Evolutionary conservation across 1,140 invertebrate genomes (phyloP).

Genomic region (Diachasma alloeum): DNA sequence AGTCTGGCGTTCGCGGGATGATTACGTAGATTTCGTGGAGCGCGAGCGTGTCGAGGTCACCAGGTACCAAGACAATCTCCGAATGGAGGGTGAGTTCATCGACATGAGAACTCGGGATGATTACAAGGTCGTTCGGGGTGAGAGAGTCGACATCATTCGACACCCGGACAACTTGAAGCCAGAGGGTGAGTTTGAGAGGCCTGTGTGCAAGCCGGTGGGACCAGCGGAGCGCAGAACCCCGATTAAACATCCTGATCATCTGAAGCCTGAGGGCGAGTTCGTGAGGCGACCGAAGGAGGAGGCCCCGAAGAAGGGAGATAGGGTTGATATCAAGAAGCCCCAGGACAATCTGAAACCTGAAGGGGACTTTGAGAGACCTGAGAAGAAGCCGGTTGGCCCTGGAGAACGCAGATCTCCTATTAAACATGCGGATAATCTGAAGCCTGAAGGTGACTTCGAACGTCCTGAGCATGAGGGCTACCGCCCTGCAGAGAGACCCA

Average conservation of each 20-base stretch:
- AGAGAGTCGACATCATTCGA: slow-evolving; percentile 69
- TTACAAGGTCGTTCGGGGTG: slow-evolving; percentile 57
- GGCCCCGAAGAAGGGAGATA: slow-evolving; percentile 39
- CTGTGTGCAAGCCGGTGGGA: slow-evolving; percentile 37
- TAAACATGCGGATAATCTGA: slow-evolving; percentile 67
- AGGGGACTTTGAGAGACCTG: slow-evolving; percentile 68
- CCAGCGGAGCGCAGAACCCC: slow-evolving; percentile 47
- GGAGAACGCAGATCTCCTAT: slow-evolving; percentile 59
- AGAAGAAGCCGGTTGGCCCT: slow-evolving; percentile 49
- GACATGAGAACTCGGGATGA: slow-evolving; percentile 51
- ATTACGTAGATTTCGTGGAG: slow-evolving; percentile 63
- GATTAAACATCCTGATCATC: slow-evolving; percentile 53
- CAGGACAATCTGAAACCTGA: slow-evolving; percentile 68
- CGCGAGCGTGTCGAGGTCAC: slow-evolving; percentile 62
- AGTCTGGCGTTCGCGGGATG: slow-evolving; percentile 51
- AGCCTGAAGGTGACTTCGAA: slow-evolving; percentile 64
- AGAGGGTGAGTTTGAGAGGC: slow-evolving; percentile 67
- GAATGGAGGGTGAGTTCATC: slow-evolving; percentile 66
- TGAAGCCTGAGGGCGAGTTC: slow-evolving; percentile 71
- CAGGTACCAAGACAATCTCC: slow-evolving; percentile 64
- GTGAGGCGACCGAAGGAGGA: slow-evolving; percentile 59
- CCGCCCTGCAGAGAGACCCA: slow-evolving; percentile 43
- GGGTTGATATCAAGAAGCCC: slow-evolving; percentile 63
- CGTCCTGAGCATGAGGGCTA: slow-evolving; percentile 64
- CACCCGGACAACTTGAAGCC: slow-evolving; percentile 65